Percentiles rank a stretch among this genome's conserved stretches.
Conservation (phyloP, 2,797 vertebrate genomes). For the Bucorvus abyssinicus region DNA sequence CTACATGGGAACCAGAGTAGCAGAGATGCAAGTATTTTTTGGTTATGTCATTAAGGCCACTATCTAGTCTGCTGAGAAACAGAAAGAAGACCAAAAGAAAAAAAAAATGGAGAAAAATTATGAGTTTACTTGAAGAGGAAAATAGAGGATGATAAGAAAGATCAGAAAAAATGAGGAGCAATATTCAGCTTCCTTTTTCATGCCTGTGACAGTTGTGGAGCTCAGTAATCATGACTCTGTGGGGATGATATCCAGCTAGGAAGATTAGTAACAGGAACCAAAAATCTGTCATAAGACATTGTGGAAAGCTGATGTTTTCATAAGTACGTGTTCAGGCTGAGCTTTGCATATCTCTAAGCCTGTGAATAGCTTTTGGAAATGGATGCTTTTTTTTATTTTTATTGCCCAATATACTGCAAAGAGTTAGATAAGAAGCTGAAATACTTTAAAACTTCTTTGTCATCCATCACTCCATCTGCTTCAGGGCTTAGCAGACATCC, state of each 20-base stretch:
- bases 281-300: not conserved
- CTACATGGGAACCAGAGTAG: not conserved
- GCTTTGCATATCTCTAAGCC: not conserved
- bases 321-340: not conserved
- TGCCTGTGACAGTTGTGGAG: not conserved
- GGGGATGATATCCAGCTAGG: not conserved
- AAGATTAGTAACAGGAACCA: constrained; percentile 2
- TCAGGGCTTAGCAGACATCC: not conserved
- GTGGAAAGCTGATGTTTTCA: not conserved
- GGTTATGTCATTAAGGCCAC: not conserved
- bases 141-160: not conserved
- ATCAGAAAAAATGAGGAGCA: not conserved
- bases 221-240: not conserved
- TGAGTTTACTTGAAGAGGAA: not conserved
- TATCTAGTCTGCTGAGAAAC: not conserved
- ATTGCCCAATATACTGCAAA: not conserved
- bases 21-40: not conserved
- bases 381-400: not conserved
- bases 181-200: not conserved
- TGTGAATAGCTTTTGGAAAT: not conserved
- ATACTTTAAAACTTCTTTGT: not conserved
- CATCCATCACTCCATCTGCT: not conserved
- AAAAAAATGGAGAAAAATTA: not conserved
- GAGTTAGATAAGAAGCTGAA: not conserved
- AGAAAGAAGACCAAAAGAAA: not conserved